Conservation (phyloP, 35 echinoderm and acorn worm genomes). For the Ptychodera flava region DNA sequence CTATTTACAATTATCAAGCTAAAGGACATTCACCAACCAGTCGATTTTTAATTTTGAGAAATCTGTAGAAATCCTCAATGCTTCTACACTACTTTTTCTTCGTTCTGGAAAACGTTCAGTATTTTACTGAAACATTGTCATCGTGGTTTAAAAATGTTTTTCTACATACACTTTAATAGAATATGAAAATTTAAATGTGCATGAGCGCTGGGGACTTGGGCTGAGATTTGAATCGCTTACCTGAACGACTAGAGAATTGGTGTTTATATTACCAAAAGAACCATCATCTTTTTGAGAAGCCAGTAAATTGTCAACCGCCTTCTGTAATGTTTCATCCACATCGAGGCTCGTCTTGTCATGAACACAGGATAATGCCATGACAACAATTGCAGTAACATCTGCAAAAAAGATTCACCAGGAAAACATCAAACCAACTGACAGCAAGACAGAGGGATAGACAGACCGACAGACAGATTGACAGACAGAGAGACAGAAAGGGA, state of each 20-base stretch:
- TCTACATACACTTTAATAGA: no score
- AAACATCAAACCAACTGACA: background rate
- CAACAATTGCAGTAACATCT: constrained; percentile 58
- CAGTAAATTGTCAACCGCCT: constrained; percentile 12
- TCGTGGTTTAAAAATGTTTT: no score
- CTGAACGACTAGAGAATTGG: background rate
- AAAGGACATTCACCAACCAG: no score
- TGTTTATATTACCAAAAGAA: constrained; percentile 15
- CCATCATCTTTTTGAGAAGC: constrained; percentile 28
- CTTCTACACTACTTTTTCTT: no score
- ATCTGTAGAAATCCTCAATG: no score
- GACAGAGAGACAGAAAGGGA: background rate
- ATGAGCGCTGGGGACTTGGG: no score
- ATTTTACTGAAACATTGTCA: no score
- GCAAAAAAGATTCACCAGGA: background rate
- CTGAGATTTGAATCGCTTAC: no score
- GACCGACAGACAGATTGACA: background rate
- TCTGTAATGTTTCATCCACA: constrained; percentile 1
- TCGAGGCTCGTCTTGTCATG: background rate
- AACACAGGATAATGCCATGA: constrained; percentile 59
- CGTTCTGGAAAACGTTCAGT: no score
- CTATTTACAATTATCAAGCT: no score
- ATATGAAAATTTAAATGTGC: no score
- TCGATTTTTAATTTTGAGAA: no score
- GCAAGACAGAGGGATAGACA: background rate